Evolutionary conservation across 2,888 invertebrate genomes (phyloP).

Genomic region (Metellina segmentata): DNA sequence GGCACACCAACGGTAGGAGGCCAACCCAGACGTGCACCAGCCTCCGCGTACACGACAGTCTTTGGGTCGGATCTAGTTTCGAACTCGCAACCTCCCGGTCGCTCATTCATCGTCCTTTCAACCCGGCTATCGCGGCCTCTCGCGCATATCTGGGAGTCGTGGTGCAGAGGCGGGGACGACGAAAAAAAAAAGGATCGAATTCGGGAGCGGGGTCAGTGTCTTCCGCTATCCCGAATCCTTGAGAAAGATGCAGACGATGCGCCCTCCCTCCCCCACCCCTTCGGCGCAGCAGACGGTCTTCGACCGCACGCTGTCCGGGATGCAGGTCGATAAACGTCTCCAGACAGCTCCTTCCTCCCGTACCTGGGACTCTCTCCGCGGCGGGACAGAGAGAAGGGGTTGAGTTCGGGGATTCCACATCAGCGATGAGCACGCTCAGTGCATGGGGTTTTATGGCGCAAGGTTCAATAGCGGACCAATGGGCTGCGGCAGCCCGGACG

Average conservation of each 20-base stretch:
- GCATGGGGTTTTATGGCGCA: no score
- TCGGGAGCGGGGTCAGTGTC: constrained; percentile 1
- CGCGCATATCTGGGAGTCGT: background rate
- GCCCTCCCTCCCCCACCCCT: background rate
- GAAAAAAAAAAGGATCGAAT: background rate
- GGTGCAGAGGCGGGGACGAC: background rate
- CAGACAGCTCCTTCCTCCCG: constrained; percentile 7
- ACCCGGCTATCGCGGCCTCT: no score
- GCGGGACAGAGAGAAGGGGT: background rate
- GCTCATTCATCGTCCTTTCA: no score
- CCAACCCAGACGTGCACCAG: no score
- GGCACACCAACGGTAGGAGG: no score
- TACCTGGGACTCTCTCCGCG: background rate
- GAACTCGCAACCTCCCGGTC: no score
- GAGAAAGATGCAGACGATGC: background rate
- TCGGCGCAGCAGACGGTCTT: constrained; percentile 41
- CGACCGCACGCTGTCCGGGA: constrained; percentile 42
- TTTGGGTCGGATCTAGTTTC: no score
- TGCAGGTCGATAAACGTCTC: constrained; percentile 47
- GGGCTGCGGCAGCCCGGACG: no score
- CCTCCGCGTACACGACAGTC: no score
- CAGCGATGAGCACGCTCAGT: no score
- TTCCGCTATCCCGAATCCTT: background rate
- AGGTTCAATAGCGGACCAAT: no score
- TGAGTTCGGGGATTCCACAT: no score